Base-by-base conservation (phyloP, 2,113 vertebrate genomes). In the Excalfactoria chinensis region DNA sequence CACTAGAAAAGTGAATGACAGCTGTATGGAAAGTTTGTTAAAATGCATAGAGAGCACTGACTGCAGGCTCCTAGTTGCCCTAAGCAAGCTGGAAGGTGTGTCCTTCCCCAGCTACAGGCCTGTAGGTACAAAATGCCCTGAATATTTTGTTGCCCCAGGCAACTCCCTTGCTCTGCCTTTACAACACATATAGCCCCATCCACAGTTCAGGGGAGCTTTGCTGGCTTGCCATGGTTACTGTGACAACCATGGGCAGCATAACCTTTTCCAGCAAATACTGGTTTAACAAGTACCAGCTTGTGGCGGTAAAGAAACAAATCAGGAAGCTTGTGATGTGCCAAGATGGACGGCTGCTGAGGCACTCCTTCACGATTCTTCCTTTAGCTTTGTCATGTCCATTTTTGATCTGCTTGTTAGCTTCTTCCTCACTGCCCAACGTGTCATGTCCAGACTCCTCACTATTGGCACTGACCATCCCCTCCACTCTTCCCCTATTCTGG, bases 91-190 rank as follows among this genome's bases (percentile, higher is more conserved):
- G 25, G 75, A 91, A 86, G 64, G 37, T 53, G 30, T n/a, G 26
- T 55, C 51, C 63, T 88, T 95, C 30, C 58, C 40, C 3, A 9
- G 28, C 56, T 4, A 1, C 1, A 6, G 25, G 70, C 76, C 72
- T 74, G 68, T 67, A 71, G 63, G 22, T 58, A 30, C 1, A 1
- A 84, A 89, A 63, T 40, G 53, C 26, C 59, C 73, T 44, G 23
- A 76, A 55, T 93, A 59, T 76, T 87, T 84, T 84, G 92, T 89
- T 93, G 89, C 86, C 69, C 69, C 76, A 16, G 77, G 89, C 89
- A 95, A 69, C 82, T 89, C 82, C 68, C 34, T 89, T 73, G 48
- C 70, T 91, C 46, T 86, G 63, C 78, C 73, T 76, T 63, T 76
- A 28, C 68, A 70, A 34, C 37, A 43, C 2, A 0, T 0, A 2